A percentile compares a stretch with the other conserved stretches of the same genome.
phyloP scores from a whole-genome alignment of 2,797 vertebrate genomes.

The Malacoctenus gilli region DNA sequence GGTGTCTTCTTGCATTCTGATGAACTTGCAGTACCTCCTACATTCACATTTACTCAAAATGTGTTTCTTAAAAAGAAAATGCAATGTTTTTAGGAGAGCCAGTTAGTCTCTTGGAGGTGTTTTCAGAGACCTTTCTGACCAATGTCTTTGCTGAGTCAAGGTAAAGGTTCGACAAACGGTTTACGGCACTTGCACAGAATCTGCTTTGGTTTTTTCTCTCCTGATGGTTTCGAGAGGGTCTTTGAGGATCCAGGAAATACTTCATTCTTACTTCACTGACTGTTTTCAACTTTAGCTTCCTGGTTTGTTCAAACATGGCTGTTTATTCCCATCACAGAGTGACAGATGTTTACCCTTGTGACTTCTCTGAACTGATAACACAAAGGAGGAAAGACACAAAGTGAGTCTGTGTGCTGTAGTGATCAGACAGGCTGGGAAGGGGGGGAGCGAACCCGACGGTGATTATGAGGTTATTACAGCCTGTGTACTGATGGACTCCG shows the following conservation, averaged over 20 bases:
- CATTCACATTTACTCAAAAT: too few species aligned
- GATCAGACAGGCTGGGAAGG: too few species aligned
- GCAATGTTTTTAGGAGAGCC: too few species aligned
- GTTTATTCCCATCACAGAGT: conserved; percentile 1
- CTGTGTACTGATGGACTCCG: conserved; percentile 1
- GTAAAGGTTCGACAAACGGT: neutral
- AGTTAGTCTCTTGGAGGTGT: too few species aligned
- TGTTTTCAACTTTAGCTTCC: neutral
- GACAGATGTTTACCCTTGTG: conserved; percentile 12
- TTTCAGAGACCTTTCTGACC: too few species aligned
- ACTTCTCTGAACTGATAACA: too few species aligned
- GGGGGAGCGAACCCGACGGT: neutral
- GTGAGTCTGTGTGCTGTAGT: too few species aligned
- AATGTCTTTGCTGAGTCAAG: too few species aligned
- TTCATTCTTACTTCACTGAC: neutral
- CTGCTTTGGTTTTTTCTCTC: neutral
- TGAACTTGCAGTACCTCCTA: too few species aligned
- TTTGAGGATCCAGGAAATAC: conserved; percentile 7
- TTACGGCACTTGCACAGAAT: conserved; percentile 1
- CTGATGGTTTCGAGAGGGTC: neutral
- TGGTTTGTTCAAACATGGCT: conserved; percentile 12
- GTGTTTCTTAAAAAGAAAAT: too few species aligned
- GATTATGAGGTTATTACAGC: neutral
- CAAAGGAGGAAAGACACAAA: neutral
- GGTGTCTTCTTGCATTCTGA: too few species aligned